Percentiles rank a stretch among this genome's conserved stretches.
Conservation (phyloP, 2,888 invertebrate species). For the Hypercompe scribonia region DNA sequence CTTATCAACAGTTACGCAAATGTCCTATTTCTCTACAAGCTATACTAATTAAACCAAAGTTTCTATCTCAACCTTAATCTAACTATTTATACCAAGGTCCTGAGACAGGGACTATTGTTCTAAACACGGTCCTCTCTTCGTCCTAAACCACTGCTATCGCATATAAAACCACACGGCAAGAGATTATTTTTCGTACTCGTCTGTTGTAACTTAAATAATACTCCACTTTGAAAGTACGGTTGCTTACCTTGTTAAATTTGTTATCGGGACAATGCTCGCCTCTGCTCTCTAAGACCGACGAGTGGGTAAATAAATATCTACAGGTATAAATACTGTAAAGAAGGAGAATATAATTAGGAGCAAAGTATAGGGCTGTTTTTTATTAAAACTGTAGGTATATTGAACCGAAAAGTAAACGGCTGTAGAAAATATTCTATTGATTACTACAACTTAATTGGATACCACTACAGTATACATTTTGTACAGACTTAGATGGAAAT, state of each 20-base stretch:
- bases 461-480: no score
- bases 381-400: background rate
- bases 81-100: conserved; percentile 4
- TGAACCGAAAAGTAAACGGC: background rate
- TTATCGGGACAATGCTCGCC: background rate
- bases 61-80: conserved; percentile 7
- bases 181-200: background rate
- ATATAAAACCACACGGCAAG: background rate
- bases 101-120: conserved; percentile 2
- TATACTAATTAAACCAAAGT: conserved; percentile 1
- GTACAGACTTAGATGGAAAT: no score
- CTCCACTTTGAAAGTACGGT: background rate
- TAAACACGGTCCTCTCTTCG: background rate
- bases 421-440: background rate
- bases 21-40: background rate
- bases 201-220: background rate
- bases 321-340: background rate
- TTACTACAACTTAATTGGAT: no score
- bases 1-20: background rate
- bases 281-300: background rate
- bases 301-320: background rate
- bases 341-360: background rate
- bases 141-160: background rate
- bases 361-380: background rate
- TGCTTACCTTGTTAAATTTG: background rate